Conservation (phyloP, 2,113 vertebrate genomes). For the Microtus ochrogaster region DNA sequence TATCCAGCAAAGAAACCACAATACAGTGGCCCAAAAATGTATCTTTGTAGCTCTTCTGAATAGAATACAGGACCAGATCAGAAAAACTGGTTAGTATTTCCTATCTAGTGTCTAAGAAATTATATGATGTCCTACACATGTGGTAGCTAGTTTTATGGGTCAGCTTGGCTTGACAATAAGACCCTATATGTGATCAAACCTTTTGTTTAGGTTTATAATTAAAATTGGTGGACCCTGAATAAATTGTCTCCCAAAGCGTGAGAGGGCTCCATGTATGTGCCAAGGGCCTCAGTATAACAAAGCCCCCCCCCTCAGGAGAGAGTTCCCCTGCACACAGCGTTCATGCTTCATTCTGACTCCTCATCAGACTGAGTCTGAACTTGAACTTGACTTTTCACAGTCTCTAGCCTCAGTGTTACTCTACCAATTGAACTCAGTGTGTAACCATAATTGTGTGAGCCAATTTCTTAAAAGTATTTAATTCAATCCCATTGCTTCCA, state of each 20-base stretch:
- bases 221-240: not conserved
- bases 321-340: not conserved
- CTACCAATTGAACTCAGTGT: not conserved
- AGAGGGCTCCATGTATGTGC: not conserved
- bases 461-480: not conserved
- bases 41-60: not conserved
- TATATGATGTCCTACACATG: not conserved
- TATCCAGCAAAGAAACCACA: not conserved
- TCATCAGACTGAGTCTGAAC: not conserved
- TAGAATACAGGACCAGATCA: not conserved
- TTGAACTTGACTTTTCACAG: not conserved
- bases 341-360: not conserved
- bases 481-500: not conserved
- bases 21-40: not conserved
- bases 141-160: not conserved
- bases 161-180: not conserved
- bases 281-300: not conserved
- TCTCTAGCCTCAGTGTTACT: not conserved
- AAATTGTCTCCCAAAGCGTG: not conserved
- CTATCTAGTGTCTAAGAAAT: not conserved
- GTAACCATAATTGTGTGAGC: not conserved
- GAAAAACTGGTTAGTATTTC: not conserved
- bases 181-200: not conserved
- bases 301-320: not conserved
- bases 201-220: not conserved